Evolutionary conservation across 2,113 vertebrate species (phyloP).

Genomic region (Thermophis baileyi): DNA sequence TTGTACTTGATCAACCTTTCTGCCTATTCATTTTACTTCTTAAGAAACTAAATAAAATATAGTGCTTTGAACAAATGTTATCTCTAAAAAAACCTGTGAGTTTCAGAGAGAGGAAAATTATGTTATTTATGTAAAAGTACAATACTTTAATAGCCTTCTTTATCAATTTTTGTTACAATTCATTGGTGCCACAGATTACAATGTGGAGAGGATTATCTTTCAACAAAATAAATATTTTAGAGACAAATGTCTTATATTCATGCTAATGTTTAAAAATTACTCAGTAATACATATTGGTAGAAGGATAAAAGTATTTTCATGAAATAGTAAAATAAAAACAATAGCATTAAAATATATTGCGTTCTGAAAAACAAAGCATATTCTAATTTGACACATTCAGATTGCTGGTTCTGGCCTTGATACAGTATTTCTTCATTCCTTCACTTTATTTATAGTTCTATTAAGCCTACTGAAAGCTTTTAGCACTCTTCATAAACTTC

Average conservation of each 20-base stretch:
- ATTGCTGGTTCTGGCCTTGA: slow-evolving; percentile 39
- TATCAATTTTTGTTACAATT: slow-evolving; percentile 55
- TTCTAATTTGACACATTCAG: slow-evolving; percentile 38
- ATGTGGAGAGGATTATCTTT: slow-evolving; percentile 51
- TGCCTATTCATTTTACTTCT: slow-evolving; percentile 58
- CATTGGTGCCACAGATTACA: slow-evolving; percentile 62
- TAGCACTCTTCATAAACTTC: not conserved
- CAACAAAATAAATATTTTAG: slow-evolving; percentile 59
- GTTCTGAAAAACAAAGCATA: slow-evolving; percentile 42
- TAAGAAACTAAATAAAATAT: slow-evolving; percentile 61
- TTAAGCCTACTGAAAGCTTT: not conserved
- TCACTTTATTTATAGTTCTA: not conserved
- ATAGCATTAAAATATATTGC: slow-evolving; percentile 43
- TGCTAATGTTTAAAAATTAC: slow-evolving; percentile 59
- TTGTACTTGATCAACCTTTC: slow-evolving; percentile 58
- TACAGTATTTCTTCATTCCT: slow-evolving; percentile 42
- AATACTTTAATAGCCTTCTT: slow-evolving; percentile 67
- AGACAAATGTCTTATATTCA: slow-evolving; percentile 59
- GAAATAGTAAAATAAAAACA: slow-evolving; percentile 41
- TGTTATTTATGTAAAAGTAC: slow-evolving; percentile 56
- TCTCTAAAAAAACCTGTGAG: slow-evolving; percentile 62
- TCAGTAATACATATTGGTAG: slow-evolving; percentile 45
- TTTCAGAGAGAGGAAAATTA: slow-evolving; percentile 55
- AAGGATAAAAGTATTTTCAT: slow-evolving; percentile 33
- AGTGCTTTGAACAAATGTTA: slow-evolving; percentile 63